A percentile compares a stretch with the other conserved stretches of the same genome.
These are phyloP conservation scores for Manduca sexta DNA, from an alignment of 1,140 invertebrate species.

Conservation along the genomic window DNA sequence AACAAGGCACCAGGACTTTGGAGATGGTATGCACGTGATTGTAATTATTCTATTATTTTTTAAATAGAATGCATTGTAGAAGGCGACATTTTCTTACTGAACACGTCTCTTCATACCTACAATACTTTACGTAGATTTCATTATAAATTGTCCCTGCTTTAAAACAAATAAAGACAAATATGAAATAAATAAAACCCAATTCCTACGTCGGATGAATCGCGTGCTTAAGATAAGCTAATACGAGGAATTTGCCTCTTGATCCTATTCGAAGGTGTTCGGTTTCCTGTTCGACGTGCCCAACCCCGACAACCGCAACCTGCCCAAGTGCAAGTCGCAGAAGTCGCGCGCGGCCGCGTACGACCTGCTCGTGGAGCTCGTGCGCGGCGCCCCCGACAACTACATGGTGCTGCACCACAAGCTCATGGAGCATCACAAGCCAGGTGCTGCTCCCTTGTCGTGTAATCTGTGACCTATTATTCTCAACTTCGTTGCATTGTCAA, in stretches of 20 bases:
- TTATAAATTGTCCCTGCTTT: no score
- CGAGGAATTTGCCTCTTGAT: not conserved
- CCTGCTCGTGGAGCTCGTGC: constrained; percentile 89
- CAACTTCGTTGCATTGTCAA: no score
- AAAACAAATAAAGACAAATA: no score
- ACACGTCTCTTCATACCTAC: no score
- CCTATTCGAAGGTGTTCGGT: constrained; percentile 80
- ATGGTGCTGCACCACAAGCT: constrained; percentile 86
- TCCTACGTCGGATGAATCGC: no score
- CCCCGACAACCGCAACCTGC: constrained; percentile 86
- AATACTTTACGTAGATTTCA: no score
- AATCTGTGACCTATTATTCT: no score
- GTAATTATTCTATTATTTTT: not conserved
- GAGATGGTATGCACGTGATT: constrained; percentile 70
- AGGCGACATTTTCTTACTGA: no score
- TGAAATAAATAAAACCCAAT: no score
- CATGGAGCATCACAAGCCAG: constrained; percentile 88
- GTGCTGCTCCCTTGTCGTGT: no score
- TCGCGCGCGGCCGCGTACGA: constrained; percentile 93
- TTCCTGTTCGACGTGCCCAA: constrained; percentile 93
- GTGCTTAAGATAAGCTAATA: no score
- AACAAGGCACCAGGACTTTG: constrained; percentile 83
- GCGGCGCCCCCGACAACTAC: constrained; percentile 90
- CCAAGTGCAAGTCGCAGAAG: constrained; percentile 93
- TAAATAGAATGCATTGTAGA: no score